Base-by-base conservation (phyloP, 2,113 vertebrate species). In the Spea bombifrons region DNA sequence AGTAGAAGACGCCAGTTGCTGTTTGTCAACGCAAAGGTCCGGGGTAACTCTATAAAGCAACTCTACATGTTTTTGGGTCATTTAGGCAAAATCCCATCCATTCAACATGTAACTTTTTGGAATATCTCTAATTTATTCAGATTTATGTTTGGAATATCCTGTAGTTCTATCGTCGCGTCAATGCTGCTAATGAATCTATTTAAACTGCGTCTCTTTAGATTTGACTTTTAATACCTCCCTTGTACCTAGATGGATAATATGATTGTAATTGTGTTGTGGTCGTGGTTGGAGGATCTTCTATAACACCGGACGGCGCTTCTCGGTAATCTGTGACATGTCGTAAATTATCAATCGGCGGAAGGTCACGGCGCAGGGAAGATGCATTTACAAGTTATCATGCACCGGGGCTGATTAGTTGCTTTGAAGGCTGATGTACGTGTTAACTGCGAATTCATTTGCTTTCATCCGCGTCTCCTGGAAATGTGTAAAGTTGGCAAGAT, bases 401-500 rank as follows among this genome's bases (percentile, higher is more conserved):
- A 75, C 78, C 67, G 3, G 66, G 82, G 86, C 78, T 84, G 84
- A 82, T 85, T 84, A 86, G 72, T 84, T 52, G 83, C 82, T 87
- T 86, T 63, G 76, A 71, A 83, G 79, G 78, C 80, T 83, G 83
- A 69, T 86, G 84, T 84, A 86, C 87, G 85, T 48, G 86, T 81
- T 85, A 88, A 83, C 81, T 86, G 67, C 80, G 87, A 84, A 82
- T 84, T 83, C 87, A 75, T 87, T 91, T 84, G 75, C 86, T 91
- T 89, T 87, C 85, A 89, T 90, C 84, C 88, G 82, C 86, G 81
- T 88, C 86, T 86, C 86, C 85, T 78, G 81, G 81, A 88, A 90
- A 88, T 87, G 75, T 87, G 77, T 88, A 88, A 85, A 86, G 87
- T 87, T 87, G 84, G 82, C 84, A 89, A 83, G 83, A 86, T 90